A percentile compares a stretch with the other conserved stretches of the same genome.
Conservation (phyloP, 1,140 invertebrate species). For the Eciton burchellii region DNA sequence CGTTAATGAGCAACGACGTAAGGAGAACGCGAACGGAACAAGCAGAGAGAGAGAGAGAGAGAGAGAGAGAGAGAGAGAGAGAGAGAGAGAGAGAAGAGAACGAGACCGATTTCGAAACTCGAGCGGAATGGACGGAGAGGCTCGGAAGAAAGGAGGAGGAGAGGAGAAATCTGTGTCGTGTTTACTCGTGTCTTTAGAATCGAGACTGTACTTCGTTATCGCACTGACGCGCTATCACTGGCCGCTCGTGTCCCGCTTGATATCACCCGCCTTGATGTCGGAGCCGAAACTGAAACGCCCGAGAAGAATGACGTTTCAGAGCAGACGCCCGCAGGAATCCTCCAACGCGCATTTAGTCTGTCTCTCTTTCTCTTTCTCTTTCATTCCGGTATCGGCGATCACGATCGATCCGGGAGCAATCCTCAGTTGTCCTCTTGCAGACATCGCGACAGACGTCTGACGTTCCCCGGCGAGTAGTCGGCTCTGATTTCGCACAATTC, state of each 20-base stretch:
- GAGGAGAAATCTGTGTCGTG: conserved; percentile 50
- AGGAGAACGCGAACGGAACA: conserved; percentile 5
- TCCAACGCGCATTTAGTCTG: background rate
- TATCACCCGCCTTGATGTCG: conserved; percentile 31
- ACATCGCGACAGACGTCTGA: background rate
- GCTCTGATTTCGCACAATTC: no score
- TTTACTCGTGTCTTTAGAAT: conserved; percentile 65
- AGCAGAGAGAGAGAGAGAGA: background rate
- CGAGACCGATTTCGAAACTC: conserved; percentile 42
- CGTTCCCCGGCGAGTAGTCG: no score
- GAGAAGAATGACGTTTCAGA: conserved; percentile 35
- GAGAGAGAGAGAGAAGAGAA: conserved; percentile 8
- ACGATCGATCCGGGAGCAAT: background rate
- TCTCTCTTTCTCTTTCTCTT: background rate
- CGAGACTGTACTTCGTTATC: conserved; percentile 63
- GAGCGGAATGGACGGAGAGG: conserved; percentile 34
- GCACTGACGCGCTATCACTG: conserved; percentile 31
- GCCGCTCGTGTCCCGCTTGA: conserved; percentile 42
- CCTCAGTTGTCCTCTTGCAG: background rate
- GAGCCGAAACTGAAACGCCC: conserved; percentile 47
- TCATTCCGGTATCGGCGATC: background rate
- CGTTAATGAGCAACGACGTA: conserved; percentile 49
- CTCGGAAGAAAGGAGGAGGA: background rate
- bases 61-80: conserved; percentile 27
- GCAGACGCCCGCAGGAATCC: background rate